Evolutionary conservation across 2,888 invertebrate genomes (phyloP), one percentile per base, ranked within the genome.

Genomic region (Ypsolopha sequella): DNA sequence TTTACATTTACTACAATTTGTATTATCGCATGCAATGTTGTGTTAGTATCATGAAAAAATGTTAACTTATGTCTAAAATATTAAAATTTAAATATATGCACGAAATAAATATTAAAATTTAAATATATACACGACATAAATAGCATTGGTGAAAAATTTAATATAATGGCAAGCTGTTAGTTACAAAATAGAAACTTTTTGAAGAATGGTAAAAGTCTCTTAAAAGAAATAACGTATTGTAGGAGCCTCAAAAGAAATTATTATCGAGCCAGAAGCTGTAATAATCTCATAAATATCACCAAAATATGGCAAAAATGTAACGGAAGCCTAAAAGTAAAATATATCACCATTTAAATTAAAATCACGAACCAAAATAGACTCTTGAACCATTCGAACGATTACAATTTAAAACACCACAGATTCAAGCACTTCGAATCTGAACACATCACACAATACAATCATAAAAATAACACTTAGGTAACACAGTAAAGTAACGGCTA

Each of bases 401-500:
- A 80, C 69, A 80, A 77, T 79, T 72, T 70, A 80, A 81, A 81
- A 81, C 82, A 79, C 71, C 66, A 71, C 67, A 68, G 76, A 81
- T 73, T 75, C 85, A 80, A 85, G 86, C 85, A 86, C 86, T 86
- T 86, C 86, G 84, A 76, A 75, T 76, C 80, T 77, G 73, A 68
- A 74, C 85, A 86, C 84, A 84, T 76, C 85, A 85, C 84, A 81
- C 85, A 80, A 77, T 77, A 79, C 84, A 85, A 80, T 75, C 82
- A 86, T 78, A 77, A 80, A 82, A 80, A 48, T 82, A 82, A 85
- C 80, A 86, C 84, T 82, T 82, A 85, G 80, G 76, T 81, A 84
- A 85, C 85, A 80, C 72, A 70, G 68, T 76, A 74, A 73, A 70
- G 74, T 75, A 81, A 75, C 76, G 74, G 80, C 69, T 72, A 66